phyloP scores from a whole-genome alignment of 2,797 vertebrate genomes.

The Ibycter americanus region DNA sequence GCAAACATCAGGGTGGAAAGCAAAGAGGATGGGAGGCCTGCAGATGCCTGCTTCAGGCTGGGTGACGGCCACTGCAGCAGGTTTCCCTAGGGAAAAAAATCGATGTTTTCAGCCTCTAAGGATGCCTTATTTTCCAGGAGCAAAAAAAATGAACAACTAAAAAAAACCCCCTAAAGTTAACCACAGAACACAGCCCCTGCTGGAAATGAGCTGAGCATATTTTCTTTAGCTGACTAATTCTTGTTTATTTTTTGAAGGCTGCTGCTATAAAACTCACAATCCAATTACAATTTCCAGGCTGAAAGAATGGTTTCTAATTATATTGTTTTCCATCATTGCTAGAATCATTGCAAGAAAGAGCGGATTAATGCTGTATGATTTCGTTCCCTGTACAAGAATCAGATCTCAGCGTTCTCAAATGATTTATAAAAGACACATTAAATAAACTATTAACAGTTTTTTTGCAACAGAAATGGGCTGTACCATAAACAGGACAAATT shows the following conservation, averaged over 20 bases:
- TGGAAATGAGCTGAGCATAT: neutral
- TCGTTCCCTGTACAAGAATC: neutral
- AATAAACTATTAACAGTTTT: conserved; percentile 21
- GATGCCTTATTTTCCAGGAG: neutral
- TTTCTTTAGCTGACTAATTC: conserved; percentile 43
- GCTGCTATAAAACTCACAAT: conserved; percentile 53
- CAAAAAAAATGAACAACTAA: neutral
- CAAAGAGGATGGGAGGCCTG: neutral
- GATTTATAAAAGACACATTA: conserved; percentile 43
- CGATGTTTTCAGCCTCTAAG: neutral
- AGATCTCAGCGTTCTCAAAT: neutral
- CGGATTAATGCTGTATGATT: conserved; percentile 19
- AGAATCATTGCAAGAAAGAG: neutral
- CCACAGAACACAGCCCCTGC: neutral
- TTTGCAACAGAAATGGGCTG: conserved; percentile 1
- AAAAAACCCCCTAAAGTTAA: neutral
- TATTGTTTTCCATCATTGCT: conserved; percentile 27
- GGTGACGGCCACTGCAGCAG: neutral
- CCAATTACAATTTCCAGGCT: conserved; percentile 47
- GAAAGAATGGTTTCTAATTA: conserved; percentile 52
- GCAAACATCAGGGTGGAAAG: neutral
- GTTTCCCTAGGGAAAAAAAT: neutral
- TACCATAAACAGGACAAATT: conserved; percentile 29
- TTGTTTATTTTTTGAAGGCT: conserved; percentile 52
- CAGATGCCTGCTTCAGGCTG: neutral